Percentiles rank a stretch among this genome's conserved stretches.
Conservation (phyloP, 1,140 invertebrate species). For the Drosophila ficusphila region DNA sequence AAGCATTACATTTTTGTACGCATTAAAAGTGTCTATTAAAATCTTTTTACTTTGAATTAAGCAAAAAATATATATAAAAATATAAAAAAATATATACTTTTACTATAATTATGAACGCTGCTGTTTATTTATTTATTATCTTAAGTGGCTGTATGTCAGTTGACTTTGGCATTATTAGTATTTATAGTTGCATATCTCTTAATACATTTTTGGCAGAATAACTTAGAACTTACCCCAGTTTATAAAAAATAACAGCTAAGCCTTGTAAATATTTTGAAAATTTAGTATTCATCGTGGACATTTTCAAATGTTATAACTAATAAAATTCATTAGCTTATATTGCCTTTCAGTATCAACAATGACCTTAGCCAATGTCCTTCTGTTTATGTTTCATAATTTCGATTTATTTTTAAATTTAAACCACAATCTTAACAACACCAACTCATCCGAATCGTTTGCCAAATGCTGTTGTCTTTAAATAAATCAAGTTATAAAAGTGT, state of each 20-base stretch:
- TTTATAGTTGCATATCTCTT: conserved; percentile 40
- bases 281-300: too few relatives aligned
- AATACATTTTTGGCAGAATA: conserved; percentile 39
- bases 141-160: conserved; percentile 30
- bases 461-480: conserved; percentile 68
- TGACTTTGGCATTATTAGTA: conserved; percentile 59
- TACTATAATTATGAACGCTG: not conserved
- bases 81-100: too few relatives aligned
- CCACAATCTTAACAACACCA: conserved; percentile 32
- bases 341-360: not conserved
- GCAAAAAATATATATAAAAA: too few relatives aligned
- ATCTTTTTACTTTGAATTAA: too few relatives aligned
- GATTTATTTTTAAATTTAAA: conserved; percentile 36
- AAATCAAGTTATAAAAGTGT: conserved; percentile 81
- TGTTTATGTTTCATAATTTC: conserved; percentile 33
- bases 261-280: not conserved
- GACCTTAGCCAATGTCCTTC: conserved; percentile 40
- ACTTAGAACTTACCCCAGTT: conserved; percentile 20
- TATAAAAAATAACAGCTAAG: not conserved
- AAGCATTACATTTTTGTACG: too few relatives aligned
- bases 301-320: too few relatives aligned
- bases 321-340: not conserved
- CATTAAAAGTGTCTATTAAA: too few relatives aligned
- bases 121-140: conserved; percentile 11
- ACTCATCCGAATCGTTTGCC: conserved; percentile 49